Evolutionary conservation across 2,888 invertebrate species (phyloP), one percentile per base, ranked within the genome.

Genomic region (Volucella inanis): DNA sequence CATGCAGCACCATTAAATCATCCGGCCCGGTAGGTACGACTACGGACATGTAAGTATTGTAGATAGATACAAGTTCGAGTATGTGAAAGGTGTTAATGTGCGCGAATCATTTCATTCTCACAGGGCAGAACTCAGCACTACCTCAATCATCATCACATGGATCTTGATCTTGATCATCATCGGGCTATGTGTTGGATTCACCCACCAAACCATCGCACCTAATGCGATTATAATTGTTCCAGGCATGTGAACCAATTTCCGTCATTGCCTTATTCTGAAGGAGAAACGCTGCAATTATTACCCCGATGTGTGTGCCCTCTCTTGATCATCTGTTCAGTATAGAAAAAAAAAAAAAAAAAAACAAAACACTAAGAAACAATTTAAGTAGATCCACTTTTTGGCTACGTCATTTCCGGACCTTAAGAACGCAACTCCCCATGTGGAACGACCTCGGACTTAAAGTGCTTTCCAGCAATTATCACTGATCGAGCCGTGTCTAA

Each of bases 141-240:
- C n/a, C 68, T 10, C 57, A 75, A 74, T 79, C 84, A 81, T 80
- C 84, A 50, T 61, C 80, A 71, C 54, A 50, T 14, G 57, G 65
- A 76, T 85, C 81, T 85, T 75, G 84, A 84, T 80, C 84, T 84
- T 81, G 85, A 85, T 81, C 71, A 38, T 12, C 57, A 54, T 54
- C 74, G 52, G 31, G 31, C 10, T 57, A 55, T 39, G 57, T 41
- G 50, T 38, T 47, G 52, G 12, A 65, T 41, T 71, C 81, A 71
- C 76, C 76, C 85, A 77, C 85, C 71, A 64, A 71, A 65, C 61
- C 74, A 47, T 65, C 67, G 14, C 31, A 31, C 76, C 76, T 85
- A 85, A 85, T 85, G 85, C 67, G 81, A 81, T 85, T 85, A 85
- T 85, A 85, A 85, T 85, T 85, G 80, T 85, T 81, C 76, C 81